Evolutionary conservation across 2,888 invertebrate species (phyloP).

Genomic region (Euplexia lucipara): DNA sequence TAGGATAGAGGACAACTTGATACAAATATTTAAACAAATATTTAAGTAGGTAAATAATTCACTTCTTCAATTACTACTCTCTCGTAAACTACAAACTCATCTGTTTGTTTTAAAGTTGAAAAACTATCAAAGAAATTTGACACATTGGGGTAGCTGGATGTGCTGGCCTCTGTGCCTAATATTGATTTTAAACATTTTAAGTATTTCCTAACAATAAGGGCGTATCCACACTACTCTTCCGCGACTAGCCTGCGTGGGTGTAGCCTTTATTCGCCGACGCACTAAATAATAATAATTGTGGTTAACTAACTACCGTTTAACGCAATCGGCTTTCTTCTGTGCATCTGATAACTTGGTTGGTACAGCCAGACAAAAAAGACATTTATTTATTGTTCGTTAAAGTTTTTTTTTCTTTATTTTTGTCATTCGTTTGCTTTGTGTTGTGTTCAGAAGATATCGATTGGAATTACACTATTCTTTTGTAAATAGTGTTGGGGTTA

Average conservation of each 20-base stretch:
- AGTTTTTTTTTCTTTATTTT: constrained; percentile 1
- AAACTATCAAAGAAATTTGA: too few relatives aligned
- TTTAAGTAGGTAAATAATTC: too few relatives aligned
- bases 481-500: too few relatives aligned
- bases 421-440: neutral
- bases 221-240: constrained; percentile 66
- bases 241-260: constrained; percentile 79
- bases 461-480: constrained; percentile 1
- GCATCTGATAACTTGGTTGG: constrained; percentile 82
- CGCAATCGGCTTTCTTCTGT: constrained; percentile 85
- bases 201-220: constrained; percentile 13
- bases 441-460: constrained; percentile 13
- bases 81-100: too few relatives aligned
- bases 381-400: constrained; percentile 18
- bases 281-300: constrained; percentile 90
- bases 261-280: constrained; percentile 82
- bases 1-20: too few relatives aligned
- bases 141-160: too few relatives aligned
- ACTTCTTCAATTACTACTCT: too few relatives aligned
- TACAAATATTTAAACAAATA: too few relatives aligned
- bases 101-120: too few relatives aligned
- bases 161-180: too few relatives aligned
- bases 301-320: constrained; percentile 90
- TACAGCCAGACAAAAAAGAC: constrained; percentile 65
- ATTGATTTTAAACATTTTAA: neutral